Conservation (phyloP, 2,888 invertebrate genomes). For the Boloria euphrosyne region DNA sequence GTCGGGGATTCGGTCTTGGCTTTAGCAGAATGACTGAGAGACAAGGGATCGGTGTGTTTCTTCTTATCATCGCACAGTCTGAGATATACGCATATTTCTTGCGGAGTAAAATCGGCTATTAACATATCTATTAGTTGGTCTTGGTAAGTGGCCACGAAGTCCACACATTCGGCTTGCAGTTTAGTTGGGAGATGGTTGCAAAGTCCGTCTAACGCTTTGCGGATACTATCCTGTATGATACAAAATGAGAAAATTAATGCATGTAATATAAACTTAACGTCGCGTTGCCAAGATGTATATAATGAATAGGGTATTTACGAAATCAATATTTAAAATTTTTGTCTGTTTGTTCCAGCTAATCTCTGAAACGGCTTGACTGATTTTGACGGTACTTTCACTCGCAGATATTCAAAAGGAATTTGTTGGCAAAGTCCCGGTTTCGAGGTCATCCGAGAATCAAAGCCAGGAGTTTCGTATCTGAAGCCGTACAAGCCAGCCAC, state of each 20-base stretch:
- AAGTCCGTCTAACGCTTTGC: slow-evolving; percentile 85
- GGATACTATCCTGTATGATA: slow-evolving; percentile 84
- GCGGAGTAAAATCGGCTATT: slow-evolving; percentile 85
- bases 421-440: no score
- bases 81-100: slow-evolving; percentile 89
- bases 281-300: no score
- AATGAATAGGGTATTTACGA: no score
- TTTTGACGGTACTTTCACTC: no score
- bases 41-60: slow-evolving; percentile 55
- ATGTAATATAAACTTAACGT: no score
- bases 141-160: slow-evolving; percentile 89
- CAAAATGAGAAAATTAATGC: neutral
- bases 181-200: slow-evolving; percentile 86
- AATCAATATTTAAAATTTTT: no score
- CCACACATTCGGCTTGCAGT: slow-evolving; percentile 85
- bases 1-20: neutral
- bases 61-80: slow-evolving; percentile 85
- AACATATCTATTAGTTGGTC: slow-evolving; percentile 90
- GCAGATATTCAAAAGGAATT: no score
- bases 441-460: no score
- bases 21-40: slow-evolving; percentile 13
- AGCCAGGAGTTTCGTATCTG: no score
- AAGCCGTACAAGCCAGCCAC: no score
- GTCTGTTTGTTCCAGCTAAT: no score
- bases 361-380: no score